Base-by-base conservation (phyloP, 2,113 vertebrate genomes). In the Equus quagga region DNA sequence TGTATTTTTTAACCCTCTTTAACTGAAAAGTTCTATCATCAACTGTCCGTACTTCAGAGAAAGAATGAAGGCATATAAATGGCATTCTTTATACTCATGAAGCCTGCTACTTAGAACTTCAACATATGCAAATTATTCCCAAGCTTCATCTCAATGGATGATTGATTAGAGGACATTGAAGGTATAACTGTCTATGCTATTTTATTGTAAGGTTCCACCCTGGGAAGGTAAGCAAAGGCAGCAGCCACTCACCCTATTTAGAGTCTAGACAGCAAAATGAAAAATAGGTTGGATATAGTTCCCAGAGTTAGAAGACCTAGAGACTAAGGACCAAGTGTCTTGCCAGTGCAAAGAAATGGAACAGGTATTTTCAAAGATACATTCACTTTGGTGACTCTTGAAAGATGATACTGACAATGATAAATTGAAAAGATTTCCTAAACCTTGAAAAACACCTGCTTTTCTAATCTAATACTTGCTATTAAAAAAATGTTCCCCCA, bases 191-290 rank as follows among this genome's bases (percentile, higher is more conserved):
- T 95, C 44, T 69, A 69, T 64, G 82, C 31, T 78, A 65, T 19
- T 64, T 58, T 41, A 60, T 84, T 75, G 58, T 31, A 46, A 72
- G 51, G 41, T 31, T 95, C 33, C n/a, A 62, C 75, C 56, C 58
- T 82, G 54, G 18, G 18, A 58, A 96, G 33, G 36, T 21, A 95
- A 64, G 21, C 24, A 92, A 95, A 96, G 76, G 24, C 24, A 91
- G 21, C 11, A 58, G 2, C 17, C 21, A 62, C 15, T 0, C 46
- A 65, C 36, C 26, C 17, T 33, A 54, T 17, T 64, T 49, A 75
- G 10, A 75, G 36, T 79, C 15, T 24, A 64, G 12, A n/a, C 19
- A 51, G 31, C 17, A 96, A 91, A 97, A 79, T 69, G 15, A 82
- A 85, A 85, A 72, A 79, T 5, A 87, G 4, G 36, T 15, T 67